Evolutionary conservation across 1,140 invertebrate species (phyloP), one percentile per base, ranked within the genome.

Genomic region (Steinernema khuongi): DNA sequence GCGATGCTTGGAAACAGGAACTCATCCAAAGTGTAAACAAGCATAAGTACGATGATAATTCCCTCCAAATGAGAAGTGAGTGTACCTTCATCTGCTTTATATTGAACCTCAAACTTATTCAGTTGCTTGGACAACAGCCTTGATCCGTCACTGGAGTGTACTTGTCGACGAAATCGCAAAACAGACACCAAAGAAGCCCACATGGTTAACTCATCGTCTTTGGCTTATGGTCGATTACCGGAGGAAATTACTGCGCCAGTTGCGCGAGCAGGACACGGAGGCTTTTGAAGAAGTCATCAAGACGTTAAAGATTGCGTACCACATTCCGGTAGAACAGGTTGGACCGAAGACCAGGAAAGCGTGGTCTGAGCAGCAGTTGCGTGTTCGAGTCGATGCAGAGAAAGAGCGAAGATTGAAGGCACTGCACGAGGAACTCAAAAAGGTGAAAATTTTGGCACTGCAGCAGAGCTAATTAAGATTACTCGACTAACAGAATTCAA

Each of bases 111-210:
- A 22, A 74, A 68, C 19, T 7, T 72, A 73, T 79, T 77, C 41
- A 84, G 83, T 84, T 77, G 83, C 81, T 31, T 83, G 79, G 82
- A 60, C 79, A 19, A 84, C 83, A 1, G 82, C 80, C 33, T 41
- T 75, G 22, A 84, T 84, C 71, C 81, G 83, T 1, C 81, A 84
- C 43, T 85, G 79, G 80, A 85, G 83, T 19, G 71, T 75, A 31
- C 68, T 85, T 17, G 76, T 81, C 19, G 83, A 85, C 32, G 80
- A 83, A 1, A 66, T 83, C 14, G 68, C 60, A 32, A 32, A 75
- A 28, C 60, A 71, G 29, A 76, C 76, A 7, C 72, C 74, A 18
- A 80, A 80, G 68, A 81, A 79, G 50, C 83, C 83, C 7, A 82
- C 71, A 1, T 82, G 80, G 80, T 67, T 85, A 1, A 79, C 72